phyloP scores from a whole-genome alignment of 2,888 invertebrate species.

The Lasioglossum morio region DNA sequence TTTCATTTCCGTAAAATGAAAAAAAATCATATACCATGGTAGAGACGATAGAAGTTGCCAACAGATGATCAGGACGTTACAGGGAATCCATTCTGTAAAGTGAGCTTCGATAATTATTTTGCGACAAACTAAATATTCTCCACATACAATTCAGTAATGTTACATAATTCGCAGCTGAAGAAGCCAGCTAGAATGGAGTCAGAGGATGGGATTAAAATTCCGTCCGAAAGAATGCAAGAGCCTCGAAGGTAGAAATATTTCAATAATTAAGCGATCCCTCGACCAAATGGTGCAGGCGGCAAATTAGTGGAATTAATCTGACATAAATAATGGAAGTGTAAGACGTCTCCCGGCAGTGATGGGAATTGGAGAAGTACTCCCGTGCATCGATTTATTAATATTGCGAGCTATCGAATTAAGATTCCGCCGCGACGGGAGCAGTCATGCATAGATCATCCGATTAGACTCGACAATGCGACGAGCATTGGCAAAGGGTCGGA shows the following conservation, averaged over 20 bases:
- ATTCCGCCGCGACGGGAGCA: conserved; percentile 61
- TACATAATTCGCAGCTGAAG: background rate
- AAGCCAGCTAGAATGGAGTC: background rate
- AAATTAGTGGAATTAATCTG: background rate
- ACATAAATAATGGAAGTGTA: background rate
- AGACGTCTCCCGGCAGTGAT: background rate
- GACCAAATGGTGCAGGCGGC: background rate
- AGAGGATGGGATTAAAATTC: background rate
- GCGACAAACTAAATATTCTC: background rate
- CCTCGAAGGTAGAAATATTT: background rate
- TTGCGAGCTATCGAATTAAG: conserved; percentile 67
- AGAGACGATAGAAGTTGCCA: too few relatives aligned
- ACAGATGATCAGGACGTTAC: too few relatives aligned
- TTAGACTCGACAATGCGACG: conserved; percentile 65
- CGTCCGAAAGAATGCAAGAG: background rate
- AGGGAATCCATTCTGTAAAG: too few relatives aligned
- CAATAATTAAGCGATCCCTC: background rate
- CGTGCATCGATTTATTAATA: conserved; percentile 64
- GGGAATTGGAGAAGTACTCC: background rate
- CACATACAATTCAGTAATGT: background rate
- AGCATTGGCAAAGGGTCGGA: conserved; percentile 40
- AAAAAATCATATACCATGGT: too few relatives aligned
- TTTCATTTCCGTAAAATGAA: too few relatives aligned
- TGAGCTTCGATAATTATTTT: background rate
- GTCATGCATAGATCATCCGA: conserved; percentile 70